Evolutionary conservation across 2,888 invertebrate species (phyloP).

Genomic region (Nomada flava): DNA sequence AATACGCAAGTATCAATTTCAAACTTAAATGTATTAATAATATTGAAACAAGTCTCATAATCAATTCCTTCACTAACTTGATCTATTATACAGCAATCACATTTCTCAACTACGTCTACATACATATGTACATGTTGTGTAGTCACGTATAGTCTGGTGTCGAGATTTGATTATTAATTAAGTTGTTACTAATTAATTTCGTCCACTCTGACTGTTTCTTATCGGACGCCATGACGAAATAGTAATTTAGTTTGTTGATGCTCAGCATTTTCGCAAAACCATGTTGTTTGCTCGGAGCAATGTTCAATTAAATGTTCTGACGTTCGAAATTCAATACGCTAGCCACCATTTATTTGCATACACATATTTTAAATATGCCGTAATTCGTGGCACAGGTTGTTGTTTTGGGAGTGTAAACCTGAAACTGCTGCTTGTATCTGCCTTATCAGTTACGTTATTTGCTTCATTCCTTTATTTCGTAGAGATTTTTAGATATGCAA

Average conservation of each 20-base stretch:
- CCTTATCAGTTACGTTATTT: neutral
- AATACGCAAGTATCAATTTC: too few relatives aligned
- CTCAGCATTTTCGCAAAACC: constrained; percentile 34
- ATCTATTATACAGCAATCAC: too few relatives aligned
- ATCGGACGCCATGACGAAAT: constrained; percentile 31
- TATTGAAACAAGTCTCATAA: too few relatives aligned
- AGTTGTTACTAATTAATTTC: neutral
- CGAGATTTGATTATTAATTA: neutral
- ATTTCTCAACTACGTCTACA: too few relatives aligned
- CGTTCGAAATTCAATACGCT: constrained; percentile 45
- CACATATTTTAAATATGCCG: constrained; percentile 53
- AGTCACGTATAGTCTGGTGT: neutral
- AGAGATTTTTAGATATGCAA: too few relatives aligned
- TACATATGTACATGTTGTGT: too few relatives aligned
- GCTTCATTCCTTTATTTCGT: neutral
- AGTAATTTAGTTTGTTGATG: constrained; percentile 45
- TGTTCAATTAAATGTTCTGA: constrained; percentile 53
- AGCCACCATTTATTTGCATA: constrained; percentile 46
- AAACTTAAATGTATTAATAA: too few relatives aligned
- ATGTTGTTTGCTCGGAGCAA: constrained; percentile 48
- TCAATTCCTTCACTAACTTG: too few relatives aligned
- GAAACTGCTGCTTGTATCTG: neutral
- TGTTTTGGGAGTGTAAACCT: constrained; percentile 40
- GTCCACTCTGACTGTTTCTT: neutral
- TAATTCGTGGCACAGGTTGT: constrained; percentile 26